phyloP scores from a whole-genome alignment of 2,888 invertebrate species.

The Philaethria dido region DNA sequence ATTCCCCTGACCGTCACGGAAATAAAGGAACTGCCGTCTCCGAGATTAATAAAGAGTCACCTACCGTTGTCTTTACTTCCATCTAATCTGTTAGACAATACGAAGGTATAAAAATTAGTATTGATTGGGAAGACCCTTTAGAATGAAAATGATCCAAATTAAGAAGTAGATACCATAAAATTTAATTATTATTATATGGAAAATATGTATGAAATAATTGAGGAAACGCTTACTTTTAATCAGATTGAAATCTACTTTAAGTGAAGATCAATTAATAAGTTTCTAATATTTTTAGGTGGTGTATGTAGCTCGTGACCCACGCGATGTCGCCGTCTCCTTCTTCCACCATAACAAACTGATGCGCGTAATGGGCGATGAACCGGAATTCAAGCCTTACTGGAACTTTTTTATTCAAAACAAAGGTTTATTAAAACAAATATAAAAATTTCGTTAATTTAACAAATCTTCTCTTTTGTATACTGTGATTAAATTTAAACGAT shows the following conservation, averaged over 20 bases:
- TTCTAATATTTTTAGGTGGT: constrained; percentile 59
- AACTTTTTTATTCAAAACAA: constrained; percentile 83
- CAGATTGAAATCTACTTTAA: not conserved
- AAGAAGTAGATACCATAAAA: too few species aligned
- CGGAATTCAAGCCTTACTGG: constrained; percentile 86
- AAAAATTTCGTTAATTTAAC: too few species aligned
- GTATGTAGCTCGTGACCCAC: constrained; percentile 91
- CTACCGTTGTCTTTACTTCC: constrained; percentile 88
- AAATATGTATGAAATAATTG: too few species aligned
- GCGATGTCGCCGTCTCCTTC: constrained; percentile 90
- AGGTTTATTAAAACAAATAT: too few species aligned
- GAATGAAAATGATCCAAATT: not conserved
- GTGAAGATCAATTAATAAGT: not conserved
- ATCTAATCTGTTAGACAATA: constrained; percentile 72
- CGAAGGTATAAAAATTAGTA: constrained; percentile 58
- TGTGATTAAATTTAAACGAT: too few species aligned
- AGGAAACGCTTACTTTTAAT: too few species aligned
- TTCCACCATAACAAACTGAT: constrained; percentile 62
- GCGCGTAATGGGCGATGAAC: constrained; percentile 81
- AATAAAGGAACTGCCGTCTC: constrained; percentile 47
- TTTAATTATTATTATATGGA: too few species aligned
- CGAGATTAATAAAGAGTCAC: constrained; percentile 78
- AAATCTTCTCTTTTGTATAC: too few species aligned
- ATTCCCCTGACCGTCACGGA: constrained; percentile 10
- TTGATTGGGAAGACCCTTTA: not conserved